Evolutionary conservation across 2,113 vertebrate genomes (phyloP), one percentile per base, ranked within the genome.

Genomic region (Perccottus glenii): DNA sequence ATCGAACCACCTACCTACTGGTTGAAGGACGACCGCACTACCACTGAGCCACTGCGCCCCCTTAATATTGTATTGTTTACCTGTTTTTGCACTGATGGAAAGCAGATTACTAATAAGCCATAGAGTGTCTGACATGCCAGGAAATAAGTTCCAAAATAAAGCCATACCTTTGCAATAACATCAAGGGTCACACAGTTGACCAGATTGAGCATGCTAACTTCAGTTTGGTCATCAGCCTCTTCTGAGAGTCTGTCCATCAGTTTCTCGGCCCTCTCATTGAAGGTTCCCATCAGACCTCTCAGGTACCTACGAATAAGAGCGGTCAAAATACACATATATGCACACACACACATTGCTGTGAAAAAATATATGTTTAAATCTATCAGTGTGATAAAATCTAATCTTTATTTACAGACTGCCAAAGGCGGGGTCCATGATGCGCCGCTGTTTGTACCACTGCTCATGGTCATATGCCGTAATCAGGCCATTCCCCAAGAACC

Each of bases 361-460:
- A 40, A 46, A 46, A 46, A 27, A 27, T 27, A 27, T 27, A 27
- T 27, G 19, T 27, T 27, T 3, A 27, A 27, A 27, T 27, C 19
- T 27, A 27, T 27, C 42, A 8, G 6, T 43, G 42, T 43, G 6
- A 43, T 11, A 43, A 8, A 43, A 6, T 8, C 7, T 19, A 50
- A 15, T 15, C 6, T n/a, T 9, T 40, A 83, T 93, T 93, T 84
- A 97, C 95, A 81, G 82, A 68, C 92, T 92, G 81, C 93, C 96
- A 71, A 98, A 97, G 1, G 95, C 95, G 3, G 94, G 92, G 73
- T 98, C 96, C 92, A 98, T 95, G 68, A 97, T 92, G 7, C 87
- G 89, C 2, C 96, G 87, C 73, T 98, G 97, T 62, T 94, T 96
- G 77, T 89, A 93, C 97, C 97, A 98, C 2, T 78, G 76, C 3